Evolutionary conservation across 2,888 invertebrate genomes (phyloP).

Genomic region (Philhelius pedissequus): DNA sequence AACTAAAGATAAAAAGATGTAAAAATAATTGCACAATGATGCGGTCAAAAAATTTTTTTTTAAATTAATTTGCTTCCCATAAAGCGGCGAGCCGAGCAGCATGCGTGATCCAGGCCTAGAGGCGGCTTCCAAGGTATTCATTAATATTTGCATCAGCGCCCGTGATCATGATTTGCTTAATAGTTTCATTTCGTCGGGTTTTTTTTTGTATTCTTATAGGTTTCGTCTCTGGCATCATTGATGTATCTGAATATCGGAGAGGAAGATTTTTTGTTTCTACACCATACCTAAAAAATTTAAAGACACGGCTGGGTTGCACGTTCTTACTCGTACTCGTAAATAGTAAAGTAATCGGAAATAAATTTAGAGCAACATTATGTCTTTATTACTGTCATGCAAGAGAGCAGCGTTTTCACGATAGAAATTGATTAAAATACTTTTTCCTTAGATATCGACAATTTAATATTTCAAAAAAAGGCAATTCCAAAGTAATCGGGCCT

Average conservation of each 20-base stretch:
- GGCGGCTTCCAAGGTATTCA: slow-evolving; percentile 20
- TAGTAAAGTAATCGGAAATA: no score
- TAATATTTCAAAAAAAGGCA: no score
- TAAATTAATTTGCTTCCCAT: background rate
- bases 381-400: no score
- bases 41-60: slow-evolving; percentile 36
- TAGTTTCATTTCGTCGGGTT: slow-evolving; percentile 22
- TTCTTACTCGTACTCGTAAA: no score
- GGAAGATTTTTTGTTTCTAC: background rate
- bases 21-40: slow-evolving; percentile 54
- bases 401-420: no score
- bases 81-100: background rate
- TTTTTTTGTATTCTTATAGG: background rate
- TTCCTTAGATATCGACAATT: no score
- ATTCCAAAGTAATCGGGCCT: no score
- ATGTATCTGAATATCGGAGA: slow-evolving; percentile 30
- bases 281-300: background rate
- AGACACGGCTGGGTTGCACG: background rate
- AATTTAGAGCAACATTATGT: no score
- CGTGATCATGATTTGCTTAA: slow-evolving; percentile 48
- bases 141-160: slow-evolving; percentile 46
- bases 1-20: slow-evolving; percentile 31
- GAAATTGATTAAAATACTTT: no score
- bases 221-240: slow-evolving; percentile 9
- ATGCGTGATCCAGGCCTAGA: background rate